Evolutionary conservation across 2,888 invertebrate genomes (phyloP).

Genomic region (Falcaria lacertinaria): DNA sequence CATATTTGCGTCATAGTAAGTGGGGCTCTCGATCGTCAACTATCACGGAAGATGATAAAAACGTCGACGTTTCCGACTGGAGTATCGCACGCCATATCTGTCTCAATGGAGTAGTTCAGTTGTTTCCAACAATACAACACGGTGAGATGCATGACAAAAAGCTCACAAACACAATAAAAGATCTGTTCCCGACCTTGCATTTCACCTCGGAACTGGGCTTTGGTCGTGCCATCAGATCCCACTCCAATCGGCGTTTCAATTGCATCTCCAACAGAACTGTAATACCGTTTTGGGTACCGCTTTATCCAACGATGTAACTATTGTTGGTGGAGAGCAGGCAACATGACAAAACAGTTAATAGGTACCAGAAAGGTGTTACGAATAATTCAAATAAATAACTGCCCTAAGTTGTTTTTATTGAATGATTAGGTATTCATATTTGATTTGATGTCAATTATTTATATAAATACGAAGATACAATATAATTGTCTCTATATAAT

Average conservation of each 20-base stretch:
- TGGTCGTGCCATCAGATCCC: conserved; percentile 59
- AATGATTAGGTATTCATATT: too few relatives aligned
- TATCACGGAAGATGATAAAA: conserved; percentile 54
- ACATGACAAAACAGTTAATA: conserved; percentile 8
- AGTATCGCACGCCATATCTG: conserved; percentile 67
- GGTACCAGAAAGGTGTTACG: too few relatives aligned
- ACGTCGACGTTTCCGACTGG: conserved; percentile 44
- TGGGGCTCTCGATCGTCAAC: conserved; percentile 56
- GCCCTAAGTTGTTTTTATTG: too few relatives aligned
- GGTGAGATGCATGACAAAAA: conserved; percentile 69
- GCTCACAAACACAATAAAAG: conserved; percentile 59
- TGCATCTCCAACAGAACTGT: conserved; percentile 45
- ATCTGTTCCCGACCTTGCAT: conserved; percentile 63
- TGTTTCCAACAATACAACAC: conserved; percentile 56
- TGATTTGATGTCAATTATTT: too few relatives aligned
- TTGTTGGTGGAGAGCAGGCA: conserved; percentile 37
- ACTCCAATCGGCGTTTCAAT: conserved; percentile 52
- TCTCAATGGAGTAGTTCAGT: conserved; percentile 63
- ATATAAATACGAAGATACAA: too few relatives aligned
- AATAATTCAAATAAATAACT: too few relatives aligned
- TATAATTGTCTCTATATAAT: too few relatives aligned
- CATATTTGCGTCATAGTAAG: conserved; percentile 57
- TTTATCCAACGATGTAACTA: conserved; percentile 49
- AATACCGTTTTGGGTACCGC: conserved; percentile 68
- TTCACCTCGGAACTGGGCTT: conserved; percentile 63